phyloP scores from a whole-genome alignment of 2,797 vertebrate species.

The Scomberomorus guttatus region DNA sequence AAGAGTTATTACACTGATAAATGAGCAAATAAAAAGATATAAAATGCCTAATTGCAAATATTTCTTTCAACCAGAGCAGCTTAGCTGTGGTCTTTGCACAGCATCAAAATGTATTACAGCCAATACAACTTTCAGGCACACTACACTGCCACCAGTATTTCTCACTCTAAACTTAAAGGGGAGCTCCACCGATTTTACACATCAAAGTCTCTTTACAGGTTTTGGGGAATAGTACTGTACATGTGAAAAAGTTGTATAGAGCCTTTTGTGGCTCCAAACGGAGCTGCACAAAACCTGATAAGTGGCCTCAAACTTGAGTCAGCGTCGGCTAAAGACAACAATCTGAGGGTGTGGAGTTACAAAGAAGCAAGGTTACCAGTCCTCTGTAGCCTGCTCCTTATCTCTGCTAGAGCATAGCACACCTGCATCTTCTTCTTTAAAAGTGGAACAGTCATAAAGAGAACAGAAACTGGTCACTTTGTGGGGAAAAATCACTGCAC shows the following conservation, averaged over 20 bases:
- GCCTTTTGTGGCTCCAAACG: not conserved
- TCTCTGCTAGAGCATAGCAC: too few relatives aligned
- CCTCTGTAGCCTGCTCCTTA: too few relatives aligned
- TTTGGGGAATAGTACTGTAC: not conserved
- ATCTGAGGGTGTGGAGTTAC: too few relatives aligned
- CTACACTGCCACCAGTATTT: not conserved
- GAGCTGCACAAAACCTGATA: not conserved
- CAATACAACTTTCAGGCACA: slow-evolving; percentile 2
- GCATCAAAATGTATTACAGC: not conserved
- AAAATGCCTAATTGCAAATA: slow-evolving; percentile 57
- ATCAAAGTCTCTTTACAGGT: not conserved
- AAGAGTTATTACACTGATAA: slow-evolving; percentile 54
- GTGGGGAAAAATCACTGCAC: fast-evolving
- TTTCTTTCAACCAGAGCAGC: slow-evolving; percentile 28
- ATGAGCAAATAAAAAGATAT: slow-evolving; percentile 49
- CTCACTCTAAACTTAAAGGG: not conserved
- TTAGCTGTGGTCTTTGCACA: slow-evolving; percentile 26
- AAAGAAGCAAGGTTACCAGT: too few relatives aligned
- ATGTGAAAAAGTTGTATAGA: not conserved
- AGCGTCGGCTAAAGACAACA: too few relatives aligned
- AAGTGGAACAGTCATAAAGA: slow-evolving; percentile 1
- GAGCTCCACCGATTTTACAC: not conserved
- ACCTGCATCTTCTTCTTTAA: too few relatives aligned
- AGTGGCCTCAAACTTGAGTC: not conserved
- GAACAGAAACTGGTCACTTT: slow-evolving; percentile 1